These are phyloP conservation scores for Sisor rabdophorus DNA, from an alignment of 2,113 vertebrate genomes.

Conservation along the genomic window DNA sequence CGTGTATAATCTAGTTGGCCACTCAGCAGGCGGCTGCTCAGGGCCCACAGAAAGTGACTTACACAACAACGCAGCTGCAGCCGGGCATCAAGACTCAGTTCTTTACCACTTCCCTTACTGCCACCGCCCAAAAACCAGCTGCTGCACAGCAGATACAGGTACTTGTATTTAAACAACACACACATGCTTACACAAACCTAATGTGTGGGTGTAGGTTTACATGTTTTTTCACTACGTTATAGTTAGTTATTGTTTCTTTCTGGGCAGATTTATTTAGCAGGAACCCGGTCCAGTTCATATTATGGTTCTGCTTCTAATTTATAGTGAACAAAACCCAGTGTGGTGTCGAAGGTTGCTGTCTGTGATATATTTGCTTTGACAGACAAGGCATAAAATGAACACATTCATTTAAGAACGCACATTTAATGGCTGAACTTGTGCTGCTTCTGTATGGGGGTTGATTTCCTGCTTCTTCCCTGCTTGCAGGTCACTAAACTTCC, in stretches of 20 bases:
- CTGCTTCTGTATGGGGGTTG: neutral
- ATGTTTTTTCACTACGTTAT: no score
- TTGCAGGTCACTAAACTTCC: constrained; percentile 81
- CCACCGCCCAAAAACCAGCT: constrained; percentile 82
- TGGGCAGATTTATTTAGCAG: no score
- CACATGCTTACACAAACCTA: neutral
- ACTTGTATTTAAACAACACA: constrained; percentile 19
- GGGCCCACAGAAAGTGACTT: constrained; percentile 86
- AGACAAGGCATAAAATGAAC: neutral
- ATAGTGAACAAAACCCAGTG: neutral
- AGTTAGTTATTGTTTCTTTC: no score
- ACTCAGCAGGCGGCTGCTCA: constrained; percentile 77
- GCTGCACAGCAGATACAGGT: constrained; percentile 89
- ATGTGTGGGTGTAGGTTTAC: neutral
- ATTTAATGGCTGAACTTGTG: neutral
- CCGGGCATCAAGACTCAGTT: constrained; percentile 91
- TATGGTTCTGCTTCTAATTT: neutral
- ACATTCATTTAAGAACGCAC: neutral
- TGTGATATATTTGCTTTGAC: neutral
- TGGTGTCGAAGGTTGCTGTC: neutral
- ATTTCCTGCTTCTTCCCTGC: constrained; percentile 40
- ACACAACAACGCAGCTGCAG: constrained; percentile 74
- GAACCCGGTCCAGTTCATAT: no score
- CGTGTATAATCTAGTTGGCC: constrained; percentile 67
- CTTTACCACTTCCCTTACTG: constrained; percentile 76